Evolutionary conservation across 2,797 vertebrate genomes (phyloP).

Genomic region (Morelia viridis): DNA sequence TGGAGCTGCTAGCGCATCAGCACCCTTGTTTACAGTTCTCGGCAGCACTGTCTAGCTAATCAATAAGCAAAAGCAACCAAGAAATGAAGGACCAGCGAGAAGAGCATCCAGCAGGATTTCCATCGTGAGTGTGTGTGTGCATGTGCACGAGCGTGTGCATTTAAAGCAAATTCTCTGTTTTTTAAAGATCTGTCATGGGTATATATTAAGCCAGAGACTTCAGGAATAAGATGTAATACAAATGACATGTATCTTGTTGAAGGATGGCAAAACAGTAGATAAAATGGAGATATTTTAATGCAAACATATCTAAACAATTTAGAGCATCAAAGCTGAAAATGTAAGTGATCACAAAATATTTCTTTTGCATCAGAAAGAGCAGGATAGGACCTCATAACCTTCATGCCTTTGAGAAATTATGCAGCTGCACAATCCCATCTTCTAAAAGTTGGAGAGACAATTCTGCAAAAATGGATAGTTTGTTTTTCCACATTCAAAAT

Average conservation of each 20-base stretch:
- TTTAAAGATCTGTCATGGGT: constrained; percentile 36
- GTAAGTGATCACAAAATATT: not conserved
- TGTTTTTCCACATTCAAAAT: constrained; percentile 15
- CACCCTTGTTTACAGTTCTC: constrained; percentile 38
- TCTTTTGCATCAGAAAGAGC: not conserved
- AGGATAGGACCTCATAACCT: accelerated
- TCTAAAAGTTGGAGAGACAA: constrained; percentile 14
- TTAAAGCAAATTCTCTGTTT: constrained; percentile 30
- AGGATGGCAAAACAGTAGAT: not conserved
- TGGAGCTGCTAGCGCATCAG: constrained; percentile 34
- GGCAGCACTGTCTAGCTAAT: constrained; percentile 38
- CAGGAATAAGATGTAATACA: constrained; percentile 28
- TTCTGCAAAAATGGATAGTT: constrained; percentile 38
- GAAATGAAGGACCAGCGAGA: constrained; percentile 21
- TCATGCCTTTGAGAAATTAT: not conserved
- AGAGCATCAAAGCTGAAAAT: not conserved
- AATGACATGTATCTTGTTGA: constrained; percentile 6
- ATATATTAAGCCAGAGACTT: constrained; percentile 26
- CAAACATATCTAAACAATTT: constrained; percentile 18
- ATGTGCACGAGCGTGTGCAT: not conserved
- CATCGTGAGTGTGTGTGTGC: not conserved
- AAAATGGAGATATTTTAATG: constrained; percentile 21
- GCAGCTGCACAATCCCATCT: constrained; percentile 18
- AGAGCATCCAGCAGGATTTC: constrained; percentile 31
- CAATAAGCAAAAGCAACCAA: constrained; percentile 24